These are phyloP conservation scores for Acanthiza pusilla DNA, from an alignment of 2,797 vertebrate genomes.

Conservation along the genomic window DNA sequence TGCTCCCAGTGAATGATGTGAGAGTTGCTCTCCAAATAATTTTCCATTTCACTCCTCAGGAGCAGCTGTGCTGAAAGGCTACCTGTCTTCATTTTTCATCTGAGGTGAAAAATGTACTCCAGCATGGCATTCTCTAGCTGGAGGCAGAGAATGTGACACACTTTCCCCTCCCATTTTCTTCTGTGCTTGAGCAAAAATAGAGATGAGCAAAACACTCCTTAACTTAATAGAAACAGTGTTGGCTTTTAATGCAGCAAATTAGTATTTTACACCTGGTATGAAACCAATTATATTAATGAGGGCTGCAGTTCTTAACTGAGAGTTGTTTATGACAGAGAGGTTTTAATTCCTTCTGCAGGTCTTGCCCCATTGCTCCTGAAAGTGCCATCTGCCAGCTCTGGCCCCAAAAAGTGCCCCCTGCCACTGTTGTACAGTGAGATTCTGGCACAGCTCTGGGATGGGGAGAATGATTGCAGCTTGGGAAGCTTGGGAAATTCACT, in stretches of 20 bases:
- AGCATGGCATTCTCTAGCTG: background rate
- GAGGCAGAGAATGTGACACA: background rate
- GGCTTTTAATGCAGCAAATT: background rate
- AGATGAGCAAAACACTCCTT: background rate
- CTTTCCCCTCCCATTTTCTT: background rate
- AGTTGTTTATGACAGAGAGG: background rate
- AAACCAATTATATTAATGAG: background rate
- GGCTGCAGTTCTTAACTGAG: background rate
- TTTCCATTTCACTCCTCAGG: background rate
- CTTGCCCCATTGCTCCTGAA: background rate
- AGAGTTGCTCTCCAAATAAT: background rate
- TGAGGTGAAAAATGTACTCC: background rate
- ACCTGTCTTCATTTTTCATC: constrained; percentile 1
- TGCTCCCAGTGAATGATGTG: background rate
- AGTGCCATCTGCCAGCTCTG: background rate
- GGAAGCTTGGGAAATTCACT: background rate
- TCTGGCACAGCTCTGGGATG: background rate
- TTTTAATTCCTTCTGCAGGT: background rate
- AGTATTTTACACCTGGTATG: background rate
- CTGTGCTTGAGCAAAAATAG: background rate
- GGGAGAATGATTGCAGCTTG: background rate
- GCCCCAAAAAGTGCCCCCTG: background rate
- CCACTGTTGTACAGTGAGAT: fast-evolving
- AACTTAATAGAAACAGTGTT: background rate
- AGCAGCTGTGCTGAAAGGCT: constrained; percentile 11